Conservation (phyloP, 2,113 vertebrate species). For the Cisticola juncidis region DNA sequence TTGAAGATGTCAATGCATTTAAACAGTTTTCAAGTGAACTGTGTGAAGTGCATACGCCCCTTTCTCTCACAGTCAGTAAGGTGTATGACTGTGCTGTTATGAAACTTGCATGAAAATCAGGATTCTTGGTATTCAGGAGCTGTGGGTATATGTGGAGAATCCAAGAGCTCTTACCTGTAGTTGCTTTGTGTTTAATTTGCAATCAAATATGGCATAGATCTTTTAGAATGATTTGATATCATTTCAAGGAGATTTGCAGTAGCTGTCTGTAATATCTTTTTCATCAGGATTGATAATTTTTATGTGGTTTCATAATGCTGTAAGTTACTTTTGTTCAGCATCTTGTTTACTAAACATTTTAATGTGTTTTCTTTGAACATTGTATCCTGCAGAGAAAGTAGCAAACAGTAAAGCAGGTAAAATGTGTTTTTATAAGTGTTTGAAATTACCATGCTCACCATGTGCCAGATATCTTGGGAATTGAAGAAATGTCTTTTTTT, state of each 20-base stretch:
- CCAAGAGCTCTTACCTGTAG: background rate
- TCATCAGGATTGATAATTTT: background rate
- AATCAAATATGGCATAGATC: background rate
- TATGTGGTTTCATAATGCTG: background rate
- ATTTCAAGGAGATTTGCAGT: background rate
- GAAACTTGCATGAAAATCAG: background rate
- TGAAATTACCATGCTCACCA: background rate
- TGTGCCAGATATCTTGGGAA: rapidly evolving
- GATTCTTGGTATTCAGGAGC: background rate
- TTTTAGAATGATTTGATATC: background rate
- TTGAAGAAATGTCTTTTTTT: background rate
- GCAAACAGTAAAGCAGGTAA: background rate
- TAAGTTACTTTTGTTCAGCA: background rate
- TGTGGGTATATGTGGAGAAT: background rate
- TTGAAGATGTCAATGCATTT: background rate
- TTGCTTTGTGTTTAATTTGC: background rate
- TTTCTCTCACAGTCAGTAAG: background rate
- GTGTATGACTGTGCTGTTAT: background rate
- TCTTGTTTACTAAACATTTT: background rate
- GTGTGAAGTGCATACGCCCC: background rate
- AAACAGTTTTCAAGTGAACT: background rate
- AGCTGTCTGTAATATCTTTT: background rate
- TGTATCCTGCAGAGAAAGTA: background rate
- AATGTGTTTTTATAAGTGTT: background rate
- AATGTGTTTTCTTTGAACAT: background rate